Evolutionary conservation across 2,888 invertebrate genomes (phyloP).

Genomic region (Drosophila merina): DNA sequence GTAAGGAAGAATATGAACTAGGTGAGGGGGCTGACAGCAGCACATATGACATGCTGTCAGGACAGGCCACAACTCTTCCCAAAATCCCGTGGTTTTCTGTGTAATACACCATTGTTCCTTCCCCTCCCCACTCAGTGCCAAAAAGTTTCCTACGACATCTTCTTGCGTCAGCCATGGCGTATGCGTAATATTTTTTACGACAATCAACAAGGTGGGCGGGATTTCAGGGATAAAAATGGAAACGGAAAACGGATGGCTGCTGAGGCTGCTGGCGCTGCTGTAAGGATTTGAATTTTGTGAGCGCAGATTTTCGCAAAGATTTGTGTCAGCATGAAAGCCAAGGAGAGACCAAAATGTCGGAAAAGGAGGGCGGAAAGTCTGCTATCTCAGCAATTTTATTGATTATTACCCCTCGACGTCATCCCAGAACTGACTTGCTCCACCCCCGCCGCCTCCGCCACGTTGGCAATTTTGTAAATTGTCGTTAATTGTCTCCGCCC

Average conservation of each 20-base stretch:
- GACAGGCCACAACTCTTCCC: constrained; percentile 44
- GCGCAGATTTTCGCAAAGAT: constrained; percentile 47
- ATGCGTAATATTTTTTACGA: constrained; percentile 53
- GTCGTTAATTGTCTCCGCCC: constrained; percentile 65
- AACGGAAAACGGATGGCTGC: constrained; percentile 4
- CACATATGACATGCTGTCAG: constrained; percentile 38
- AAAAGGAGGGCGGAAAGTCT: constrained; percentile 4
- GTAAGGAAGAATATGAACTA: constrained; percentile 26
- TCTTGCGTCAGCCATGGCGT: constrained; percentile 50
- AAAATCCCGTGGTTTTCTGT: constrained; percentile 29
- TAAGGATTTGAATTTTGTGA: constrained; percentile 29
- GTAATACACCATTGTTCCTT: background rate
- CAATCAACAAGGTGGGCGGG: constrained; percentile 35
- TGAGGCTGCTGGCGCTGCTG: background rate
- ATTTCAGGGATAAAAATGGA: background rate
- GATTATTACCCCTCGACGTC: constrained; percentile 32
- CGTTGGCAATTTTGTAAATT: constrained; percentile 70
- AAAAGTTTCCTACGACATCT: constrained; percentile 23
- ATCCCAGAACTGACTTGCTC: background rate
- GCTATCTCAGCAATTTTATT: constrained; percentile 50
- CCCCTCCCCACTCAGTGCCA: background rate
- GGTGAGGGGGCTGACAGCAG: background rate
- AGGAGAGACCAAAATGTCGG: background rate
- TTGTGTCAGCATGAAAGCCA: constrained; percentile 31
- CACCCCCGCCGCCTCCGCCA: constrained; percentile 48